Percentiles rank a stretch among this genome's conserved stretches.
These are phyloP conservation scores for Tuberolachnus salignus DNA, from an alignment of 2,888 invertebrate species.

Conservation along the genomic window DNA sequence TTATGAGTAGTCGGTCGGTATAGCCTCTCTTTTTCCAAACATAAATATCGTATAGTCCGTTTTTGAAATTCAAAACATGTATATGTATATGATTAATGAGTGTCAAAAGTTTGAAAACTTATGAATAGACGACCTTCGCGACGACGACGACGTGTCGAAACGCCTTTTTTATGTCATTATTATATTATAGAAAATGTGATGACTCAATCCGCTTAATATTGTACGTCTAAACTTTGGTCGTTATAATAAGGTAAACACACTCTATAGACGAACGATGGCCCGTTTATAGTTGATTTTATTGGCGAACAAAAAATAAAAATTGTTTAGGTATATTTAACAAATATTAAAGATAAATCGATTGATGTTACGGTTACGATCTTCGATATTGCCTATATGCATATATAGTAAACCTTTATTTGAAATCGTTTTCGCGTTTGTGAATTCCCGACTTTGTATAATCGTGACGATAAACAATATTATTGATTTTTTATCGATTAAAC, in stretches of 20 bases:
- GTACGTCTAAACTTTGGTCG: constrained; percentile 6
- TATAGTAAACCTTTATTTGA: too few relatives aligned
- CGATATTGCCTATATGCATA: not conserved
- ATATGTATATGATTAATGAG: constrained; percentile 52
- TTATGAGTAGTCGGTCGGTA: constrained; percentile 21
- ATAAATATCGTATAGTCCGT: not conserved
- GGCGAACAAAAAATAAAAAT: not conserved
- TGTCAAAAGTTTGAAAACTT: constrained; percentile 46
- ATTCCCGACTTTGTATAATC: not conserved
- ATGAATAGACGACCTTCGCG: constrained; percentile 48
- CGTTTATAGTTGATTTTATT: constrained; percentile 13
- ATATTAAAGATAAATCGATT: not conserved
- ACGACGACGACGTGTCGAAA: constrained; percentile 29
- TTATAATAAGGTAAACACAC: not conserved
- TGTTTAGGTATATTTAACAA: not conserved
- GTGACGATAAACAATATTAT: not conserved
- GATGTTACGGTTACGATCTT: not conserved
- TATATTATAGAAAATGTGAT: constrained; percentile 29
- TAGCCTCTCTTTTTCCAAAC: constrained; percentile 7
- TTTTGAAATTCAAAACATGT: constrained; percentile 27
- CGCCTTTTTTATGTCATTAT: constrained; percentile 26
- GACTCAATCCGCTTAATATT: constrained; percentile 25
- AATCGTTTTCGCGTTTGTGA: not conserved
- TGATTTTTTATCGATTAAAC: not conserved
- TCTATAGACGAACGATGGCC: not conserved